Base-by-base conservation (phyloP, 2,113 vertebrate genomes). In the Macaca mulatta region DNA sequence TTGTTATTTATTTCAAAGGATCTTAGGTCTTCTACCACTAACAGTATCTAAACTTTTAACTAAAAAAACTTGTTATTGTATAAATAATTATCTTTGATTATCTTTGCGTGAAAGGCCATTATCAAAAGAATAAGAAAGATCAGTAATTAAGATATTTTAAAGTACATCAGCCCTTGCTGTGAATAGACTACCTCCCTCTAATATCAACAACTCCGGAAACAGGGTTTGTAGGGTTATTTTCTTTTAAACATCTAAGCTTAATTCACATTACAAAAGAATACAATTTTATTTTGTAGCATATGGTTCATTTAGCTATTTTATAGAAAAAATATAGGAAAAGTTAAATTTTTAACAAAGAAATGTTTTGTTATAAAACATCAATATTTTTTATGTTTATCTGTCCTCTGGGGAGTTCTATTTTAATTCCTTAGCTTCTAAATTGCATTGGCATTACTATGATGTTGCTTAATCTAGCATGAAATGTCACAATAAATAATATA, bases 401-500 rank as follows among this genome's bases (percentile, higher is more conserved):
- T 93, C 55, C 50, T 95, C 74, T 95, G 64, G 17, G 50, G 72
- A 87, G 52, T 88, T 94, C 77, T 96, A 92, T 93, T 93, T 97
- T 89, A 96, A 88, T 95, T 93, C 50, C 88, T 97, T 90, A 91
- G 43, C 70, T 97, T 97, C 84, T 91, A 92, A 97, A 80, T 97
- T 50, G 67, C 88, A 93, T 86, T 96, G 75, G 10, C 89, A 96
- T 94, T 94, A 96, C 81, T 97, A 86, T 95, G 96, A 98, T 96
- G 90, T 77, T 96, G 94, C 40, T 97, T 98, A 98, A 97, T 97
- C 90, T 93, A 97, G 95, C 97, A 96, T 97, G 98, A 98, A 98
- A 98, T 98, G 97, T 95, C 96, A 97, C 89, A 96, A 98, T 98
- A 97, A 98, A 98, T 98, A 98, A 98, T 98, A 96, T 95, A 98